Evolutionary conservation across 2,888 invertebrate species (phyloP).

Genomic region (Agrochola lota): DNA sequence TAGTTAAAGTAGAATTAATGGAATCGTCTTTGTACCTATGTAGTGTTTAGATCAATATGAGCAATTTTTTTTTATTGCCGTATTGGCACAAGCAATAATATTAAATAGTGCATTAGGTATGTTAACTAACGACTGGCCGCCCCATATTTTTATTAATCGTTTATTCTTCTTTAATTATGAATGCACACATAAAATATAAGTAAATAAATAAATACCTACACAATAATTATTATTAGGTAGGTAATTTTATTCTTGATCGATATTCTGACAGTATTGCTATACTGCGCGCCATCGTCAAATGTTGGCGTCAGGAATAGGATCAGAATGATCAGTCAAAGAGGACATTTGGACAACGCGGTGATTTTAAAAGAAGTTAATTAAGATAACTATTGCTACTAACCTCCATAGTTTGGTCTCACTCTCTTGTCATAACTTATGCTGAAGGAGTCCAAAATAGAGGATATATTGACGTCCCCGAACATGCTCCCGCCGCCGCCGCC

Average conservation of each 20-base stretch:
- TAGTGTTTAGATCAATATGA: slow-evolving; percentile 2
- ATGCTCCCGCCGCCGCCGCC: slow-evolving; percentile 92
- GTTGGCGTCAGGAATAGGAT: slow-evolving; percentile 22
- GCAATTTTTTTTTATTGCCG: background rate
- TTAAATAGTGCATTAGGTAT: background rate
- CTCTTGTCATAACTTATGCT: slow-evolving; percentile 99
- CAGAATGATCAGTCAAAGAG: slow-evolving; percentile 3
- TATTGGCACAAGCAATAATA: slow-evolving; percentile 10
- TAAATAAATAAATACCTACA: background rate
- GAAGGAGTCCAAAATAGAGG: slow-evolving; percentile 97
- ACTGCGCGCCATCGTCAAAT: slow-evolving; percentile 18
- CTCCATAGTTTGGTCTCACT: slow-evolving; percentile 99
- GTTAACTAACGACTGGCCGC: background rate
- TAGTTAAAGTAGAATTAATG: background rate
- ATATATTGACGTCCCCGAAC: slow-evolving; percentile 97
- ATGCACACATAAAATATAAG: background rate
- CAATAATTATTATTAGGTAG: background rate
- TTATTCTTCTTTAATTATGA: background rate
- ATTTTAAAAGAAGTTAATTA: background rate
- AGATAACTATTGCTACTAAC: slow-evolving; percentile 83
- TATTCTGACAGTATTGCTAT: slow-evolving; percentile 1
- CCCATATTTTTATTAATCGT: background rate
- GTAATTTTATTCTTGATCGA: slow-evolving; percentile 23
- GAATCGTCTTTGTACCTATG: background rate
- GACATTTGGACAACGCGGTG: slow-evolving; percentile 1